Evolutionary conservation across 2,113 vertebrate genomes (phyloP).

Genomic region (Columba janthina): DNA sequence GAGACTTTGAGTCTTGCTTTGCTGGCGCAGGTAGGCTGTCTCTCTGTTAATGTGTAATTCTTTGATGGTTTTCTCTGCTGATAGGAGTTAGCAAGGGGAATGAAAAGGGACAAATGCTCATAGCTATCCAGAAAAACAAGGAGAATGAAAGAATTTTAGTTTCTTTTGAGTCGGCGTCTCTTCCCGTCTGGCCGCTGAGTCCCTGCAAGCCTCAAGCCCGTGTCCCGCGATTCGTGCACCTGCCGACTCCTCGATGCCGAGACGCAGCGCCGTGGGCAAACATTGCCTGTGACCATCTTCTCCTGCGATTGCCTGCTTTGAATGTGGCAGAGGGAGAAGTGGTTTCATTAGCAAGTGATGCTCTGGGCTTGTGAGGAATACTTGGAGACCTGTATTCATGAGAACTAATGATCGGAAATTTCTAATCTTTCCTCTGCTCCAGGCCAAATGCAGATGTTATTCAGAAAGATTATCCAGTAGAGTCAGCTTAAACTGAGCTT

Average conservation of each 20-base stretch:
- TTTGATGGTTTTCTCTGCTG: neutral
- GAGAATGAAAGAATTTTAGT: neutral
- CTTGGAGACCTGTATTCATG: neutral
- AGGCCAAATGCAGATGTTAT: neutral
- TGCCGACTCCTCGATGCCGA: accelerated
- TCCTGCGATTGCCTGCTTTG: accelerated
- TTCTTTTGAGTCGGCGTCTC: neutral
- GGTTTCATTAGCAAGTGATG: neutral
- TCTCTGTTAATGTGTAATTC: neutral
- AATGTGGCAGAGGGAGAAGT: neutral
- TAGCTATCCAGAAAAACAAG: neutral
- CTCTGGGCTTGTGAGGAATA: neutral
- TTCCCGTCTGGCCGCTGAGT: neutral
- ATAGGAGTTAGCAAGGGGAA: neutral
- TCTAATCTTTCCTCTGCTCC: neutral
- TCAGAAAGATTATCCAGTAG: neutral
- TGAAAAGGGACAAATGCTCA: neutral
- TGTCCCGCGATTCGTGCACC: accelerated
- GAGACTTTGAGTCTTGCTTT: neutral
- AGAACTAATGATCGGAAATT: neutral
- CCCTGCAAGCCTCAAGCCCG: accelerated
- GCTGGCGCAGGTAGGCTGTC: neutral
- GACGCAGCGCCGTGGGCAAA: accelerated
- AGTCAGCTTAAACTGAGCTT: neutral
- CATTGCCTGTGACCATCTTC: accelerated